These are phyloP conservation scores for Gibbula magus DNA, from an alignment of 2,888 invertebrate genomes.

Conservation along the genomic window DNA sequence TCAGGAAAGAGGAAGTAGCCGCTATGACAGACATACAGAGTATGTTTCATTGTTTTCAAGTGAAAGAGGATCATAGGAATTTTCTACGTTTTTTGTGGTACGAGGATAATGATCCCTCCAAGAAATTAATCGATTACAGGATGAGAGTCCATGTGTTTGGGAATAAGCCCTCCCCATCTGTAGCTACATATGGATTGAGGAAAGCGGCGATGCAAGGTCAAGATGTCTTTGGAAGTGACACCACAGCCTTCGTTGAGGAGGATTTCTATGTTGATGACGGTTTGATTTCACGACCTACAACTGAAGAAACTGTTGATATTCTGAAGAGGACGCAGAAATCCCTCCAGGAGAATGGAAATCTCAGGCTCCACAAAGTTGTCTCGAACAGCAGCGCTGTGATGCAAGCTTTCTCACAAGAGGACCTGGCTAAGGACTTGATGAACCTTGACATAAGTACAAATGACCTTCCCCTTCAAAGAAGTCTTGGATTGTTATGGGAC, in stretches of 20 bases:
- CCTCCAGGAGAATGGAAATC: slow-evolving; percentile 31
- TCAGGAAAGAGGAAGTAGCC: slow-evolving; percentile 36
- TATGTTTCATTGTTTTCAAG: slow-evolving; percentile 45
- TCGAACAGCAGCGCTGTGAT: slow-evolving; percentile 36
- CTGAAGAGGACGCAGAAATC: slow-evolving; percentile 40
- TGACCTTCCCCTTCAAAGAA: slow-evolving; percentile 26
- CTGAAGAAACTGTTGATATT: slow-evolving; percentile 35
- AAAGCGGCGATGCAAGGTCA: slow-evolving; percentile 27
- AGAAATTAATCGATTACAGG: slow-evolving; percentile 40
- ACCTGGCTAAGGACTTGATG: slow-evolving; percentile 27
- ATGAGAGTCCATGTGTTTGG: slow-evolving; percentile 51
- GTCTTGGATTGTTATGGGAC: slow-evolving; percentile 29
- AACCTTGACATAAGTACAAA: slow-evolving; percentile 14
- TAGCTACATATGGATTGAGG: slow-evolving; percentile 42
- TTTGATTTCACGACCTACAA: slow-evolving; percentile 31
- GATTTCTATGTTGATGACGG: slow-evolving; percentile 52
- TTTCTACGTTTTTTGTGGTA: slow-evolving; percentile 48
- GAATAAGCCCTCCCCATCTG: slow-evolving; percentile 45
- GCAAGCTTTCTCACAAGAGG: slow-evolving; percentile 27
- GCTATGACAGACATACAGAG: slow-evolving; percentile 42
- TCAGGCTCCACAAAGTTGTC: slow-evolving; percentile 43
- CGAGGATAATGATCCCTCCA: slow-evolving; percentile 35
- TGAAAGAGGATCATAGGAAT: slow-evolving; percentile 38
- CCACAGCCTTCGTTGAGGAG: slow-evolving; percentile 34
- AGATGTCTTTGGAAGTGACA: slow-evolving; percentile 28